These are phyloP conservation scores for Tetrax tetrax DNA, from an alignment of 2,113 vertebrate genomes.

Conservation along the genomic window DNA sequence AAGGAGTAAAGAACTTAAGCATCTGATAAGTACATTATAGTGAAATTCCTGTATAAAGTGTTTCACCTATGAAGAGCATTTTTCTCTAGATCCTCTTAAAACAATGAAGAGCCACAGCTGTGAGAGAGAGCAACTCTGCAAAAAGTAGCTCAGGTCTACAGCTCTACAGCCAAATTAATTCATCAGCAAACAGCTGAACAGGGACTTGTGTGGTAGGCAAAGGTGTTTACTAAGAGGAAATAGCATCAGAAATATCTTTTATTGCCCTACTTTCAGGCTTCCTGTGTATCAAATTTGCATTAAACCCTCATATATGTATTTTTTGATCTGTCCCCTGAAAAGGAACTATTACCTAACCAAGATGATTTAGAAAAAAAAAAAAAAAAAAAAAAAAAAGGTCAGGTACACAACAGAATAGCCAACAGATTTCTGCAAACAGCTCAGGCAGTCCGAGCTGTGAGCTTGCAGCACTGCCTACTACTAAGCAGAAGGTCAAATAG, in stretches of 20 bases:
- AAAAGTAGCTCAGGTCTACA: not conserved
- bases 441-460: not conserved
- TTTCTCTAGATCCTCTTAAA: not conserved
- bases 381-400: not conserved
- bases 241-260: constrained; percentile 26
- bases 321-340: not conserved
- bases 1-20: not conserved
- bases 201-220: constrained; percentile 15
- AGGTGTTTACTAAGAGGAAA: constrained; percentile 52
- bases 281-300: constrained; percentile 34
- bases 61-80: not conserved
- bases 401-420: not conserved
- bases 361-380: not conserved
- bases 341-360: constrained; percentile 21
- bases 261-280: constrained; percentile 54
- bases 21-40: not conserved
- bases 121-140: not conserved
- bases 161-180: constrained; percentile 23
- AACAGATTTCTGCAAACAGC: not conserved
- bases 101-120: not conserved
- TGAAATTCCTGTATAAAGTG: not conserved
- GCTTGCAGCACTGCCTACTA: not conserved
- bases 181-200: constrained; percentile 41
- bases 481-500: not conserved
- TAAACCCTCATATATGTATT: not conserved